Base-by-base conservation (phyloP, 2,113 vertebrate species). In the Pluvianellus socialis region DNA sequence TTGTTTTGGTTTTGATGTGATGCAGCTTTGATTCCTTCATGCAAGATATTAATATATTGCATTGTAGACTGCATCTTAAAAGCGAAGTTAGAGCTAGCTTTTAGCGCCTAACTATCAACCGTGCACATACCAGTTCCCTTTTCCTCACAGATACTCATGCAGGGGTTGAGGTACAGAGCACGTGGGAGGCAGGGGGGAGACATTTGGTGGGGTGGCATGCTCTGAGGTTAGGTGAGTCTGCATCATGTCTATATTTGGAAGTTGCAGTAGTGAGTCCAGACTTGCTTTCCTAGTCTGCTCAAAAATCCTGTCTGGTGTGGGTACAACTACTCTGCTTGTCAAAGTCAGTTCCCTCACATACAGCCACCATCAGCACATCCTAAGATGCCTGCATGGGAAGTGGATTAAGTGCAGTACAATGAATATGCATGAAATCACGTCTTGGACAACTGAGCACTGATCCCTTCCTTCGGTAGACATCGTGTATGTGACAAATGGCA, bases 81-180 rank as follows among this genome's bases (percentile, higher is more conserved):
- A 88, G 22, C 21, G 7, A 26, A 16, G 12, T 12, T 61, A 56
- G 35, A 63, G 44, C 45, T 33, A 32, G 10, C 19, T 52, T 10
- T 32, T 47, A 28, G 9, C 76, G 44, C 10, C 35, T 19, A 45
- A 0, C 28, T 84, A 5, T 28, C 9, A 23, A 0, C 5, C 0
- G 5, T 44, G 24, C 18, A 47, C 12, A 40, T 16, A 53, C 65
- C 20, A 19, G 6, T 68, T 22, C 18, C 22, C 27, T 38, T 70
- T 87, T 53, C 42, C 42, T 3, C 23, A 19, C 21, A 40, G 44
- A 22, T 35, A 40, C 50, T 30, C 7, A 0, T 44, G 50, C 5
- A 50, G 10, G 10, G 10, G 2, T 5, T 38, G 33, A 44, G 27
- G 23, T 72, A 9, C 19, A 26, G 22, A 14, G n/a, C 3, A 5